Evolutionary conservation across 1,140 invertebrate genomes (phyloP).

Genomic region (Pinna nobilis): DNA sequence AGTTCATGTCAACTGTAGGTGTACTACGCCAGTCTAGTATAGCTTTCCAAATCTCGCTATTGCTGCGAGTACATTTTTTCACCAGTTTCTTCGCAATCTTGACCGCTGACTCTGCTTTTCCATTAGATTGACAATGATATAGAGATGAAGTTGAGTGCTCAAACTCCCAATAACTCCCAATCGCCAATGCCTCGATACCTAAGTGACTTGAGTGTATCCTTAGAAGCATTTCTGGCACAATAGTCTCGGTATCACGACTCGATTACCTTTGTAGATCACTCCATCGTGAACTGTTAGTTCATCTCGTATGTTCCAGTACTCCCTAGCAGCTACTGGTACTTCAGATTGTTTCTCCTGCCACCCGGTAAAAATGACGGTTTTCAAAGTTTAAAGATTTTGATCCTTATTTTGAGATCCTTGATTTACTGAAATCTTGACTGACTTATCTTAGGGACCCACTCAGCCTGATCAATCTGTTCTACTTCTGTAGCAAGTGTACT

Average conservation of each 20-base stretch:
- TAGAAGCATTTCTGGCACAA: constrained; percentile 9
- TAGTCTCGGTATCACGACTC: constrained; percentile 27
- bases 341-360: constrained; percentile 28
- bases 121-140: no score
- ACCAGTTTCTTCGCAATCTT: no score
- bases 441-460: background rate
- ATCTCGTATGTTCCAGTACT: constrained; percentile 38
- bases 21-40: no score
- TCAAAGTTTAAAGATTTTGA: constrained; percentile 16
- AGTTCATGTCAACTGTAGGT: no score
- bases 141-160: no score
- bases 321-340: constrained; percentile 7
- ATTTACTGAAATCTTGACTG: background rate
- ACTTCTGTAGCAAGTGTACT: constrained; percentile 2
- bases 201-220: constrained; percentile 26
- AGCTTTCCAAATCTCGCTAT: no score
- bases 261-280: constrained; percentile 34
- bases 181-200: constrained; percentile 34
- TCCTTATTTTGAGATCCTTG: no score
- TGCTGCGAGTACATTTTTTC: no score
- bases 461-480: background rate
- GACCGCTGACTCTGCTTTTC: no score
- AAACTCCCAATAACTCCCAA: no score
- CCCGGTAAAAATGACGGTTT: constrained; percentile 16
- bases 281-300: constrained; percentile 43